Conservation (phyloP, 2,888 invertebrate genomes). For the Meiosimyza decipiens region DNA sequence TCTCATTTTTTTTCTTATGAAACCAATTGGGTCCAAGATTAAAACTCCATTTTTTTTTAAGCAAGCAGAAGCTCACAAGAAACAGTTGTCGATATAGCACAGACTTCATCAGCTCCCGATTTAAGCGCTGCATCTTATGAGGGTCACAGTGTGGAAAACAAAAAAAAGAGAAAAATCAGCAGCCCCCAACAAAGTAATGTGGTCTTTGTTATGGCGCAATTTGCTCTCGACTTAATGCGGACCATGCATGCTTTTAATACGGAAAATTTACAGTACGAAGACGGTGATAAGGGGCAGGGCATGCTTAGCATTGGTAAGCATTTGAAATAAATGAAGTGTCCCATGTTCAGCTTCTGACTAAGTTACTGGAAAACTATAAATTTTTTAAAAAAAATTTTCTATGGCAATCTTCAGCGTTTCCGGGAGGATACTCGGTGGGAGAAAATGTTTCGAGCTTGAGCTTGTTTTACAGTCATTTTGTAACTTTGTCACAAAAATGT, state of each 20-base stretch:
- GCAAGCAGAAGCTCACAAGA: not conserved
- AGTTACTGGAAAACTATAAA: too few relatives aligned
- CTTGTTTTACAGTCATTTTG: too few relatives aligned
- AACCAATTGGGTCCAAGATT: not conserved
- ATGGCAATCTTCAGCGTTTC: too few relatives aligned
- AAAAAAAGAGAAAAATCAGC: slow-evolving; percentile 51
- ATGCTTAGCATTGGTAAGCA: slow-evolving; percentile 59
- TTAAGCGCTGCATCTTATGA: slow-evolving; percentile 50
- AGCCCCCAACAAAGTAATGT: slow-evolving; percentile 65
- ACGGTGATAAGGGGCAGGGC: slow-evolving; percentile 58
- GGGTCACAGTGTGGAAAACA: slow-evolving; percentile 40
- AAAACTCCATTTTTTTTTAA: not conserved
- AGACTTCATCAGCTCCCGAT: slow-evolving; percentile 37
- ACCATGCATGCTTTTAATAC: slow-evolving; percentile 72
- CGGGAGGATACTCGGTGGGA: too few relatives aligned
- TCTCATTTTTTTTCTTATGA: not conserved
- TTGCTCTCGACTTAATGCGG: slow-evolving; percentile 79
- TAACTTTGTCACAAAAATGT: too few relatives aligned
- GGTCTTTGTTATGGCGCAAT: slow-evolving; percentile 74
- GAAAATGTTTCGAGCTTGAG: too few relatives aligned
- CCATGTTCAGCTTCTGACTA: too few relatives aligned
- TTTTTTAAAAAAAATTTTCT: too few relatives aligned
- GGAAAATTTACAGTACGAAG: slow-evolving; percentile 71
- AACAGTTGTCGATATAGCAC: slow-evolving; percentile 1
- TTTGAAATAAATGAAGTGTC: too few relatives aligned